phyloP scores from a whole-genome alignment of 2,888 invertebrate species.

The Byasa hedistus region DNA sequence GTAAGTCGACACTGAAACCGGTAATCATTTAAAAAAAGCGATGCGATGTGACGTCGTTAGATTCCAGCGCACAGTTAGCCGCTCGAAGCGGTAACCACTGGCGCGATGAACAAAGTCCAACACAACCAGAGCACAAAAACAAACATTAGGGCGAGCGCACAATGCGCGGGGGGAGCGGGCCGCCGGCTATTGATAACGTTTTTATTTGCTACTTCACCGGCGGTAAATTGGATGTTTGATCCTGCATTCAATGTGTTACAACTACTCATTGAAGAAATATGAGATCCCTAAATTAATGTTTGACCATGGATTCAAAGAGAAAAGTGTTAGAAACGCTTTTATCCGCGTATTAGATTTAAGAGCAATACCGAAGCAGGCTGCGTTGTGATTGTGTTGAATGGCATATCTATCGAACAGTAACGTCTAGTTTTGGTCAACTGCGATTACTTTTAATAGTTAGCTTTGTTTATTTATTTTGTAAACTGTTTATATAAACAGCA shows the following conservation, averaged over 20 bases:
- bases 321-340: background rate
- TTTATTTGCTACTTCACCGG: constrained; percentile 22
- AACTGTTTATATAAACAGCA: background rate
- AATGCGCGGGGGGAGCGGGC: constrained; percentile 30
- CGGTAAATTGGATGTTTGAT: constrained; percentile 10
- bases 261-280: background rate
- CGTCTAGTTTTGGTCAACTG: no score
- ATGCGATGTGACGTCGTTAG: background rate
- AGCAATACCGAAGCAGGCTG: background rate
- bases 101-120: constrained; percentile 27
- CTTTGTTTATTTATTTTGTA: background rate
- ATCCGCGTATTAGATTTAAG: background rate
- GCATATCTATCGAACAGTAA: no score
- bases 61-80: constrained; percentile 7
- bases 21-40: no score
- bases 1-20: no score
- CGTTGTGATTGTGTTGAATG: no score
- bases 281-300: background rate
- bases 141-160: constrained; percentile 33
- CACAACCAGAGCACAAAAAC: constrained; percentile 31
- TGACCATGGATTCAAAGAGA: background rate
- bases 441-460: no score
- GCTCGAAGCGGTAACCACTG: constrained; percentile 20
- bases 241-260: constrained; percentile 3
- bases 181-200: constrained; percentile 20